phyloP scores from a whole-genome alignment of 2,888 invertebrate species.

The Apantesis nais region DNA sequence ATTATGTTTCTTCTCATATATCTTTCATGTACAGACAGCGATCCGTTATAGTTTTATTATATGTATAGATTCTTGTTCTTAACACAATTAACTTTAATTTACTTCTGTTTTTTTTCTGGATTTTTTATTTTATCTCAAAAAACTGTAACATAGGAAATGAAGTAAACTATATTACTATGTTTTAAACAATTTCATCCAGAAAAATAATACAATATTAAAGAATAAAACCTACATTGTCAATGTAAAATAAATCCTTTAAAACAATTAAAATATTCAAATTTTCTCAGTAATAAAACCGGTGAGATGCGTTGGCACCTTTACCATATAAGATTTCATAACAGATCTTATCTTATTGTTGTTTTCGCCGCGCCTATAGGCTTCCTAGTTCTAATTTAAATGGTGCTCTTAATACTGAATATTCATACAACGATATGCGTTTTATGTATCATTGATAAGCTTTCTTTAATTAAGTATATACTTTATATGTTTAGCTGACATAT shows the following conservation, averaged over 20 bases:
- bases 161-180: background rate
- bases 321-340: conserved; percentile 59
- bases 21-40: no score
- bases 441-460: conserved; percentile 19
- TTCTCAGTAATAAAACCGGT: background rate
- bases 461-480: conserved; percentile 20
- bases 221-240: background rate
- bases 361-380: conserved; percentile 49
- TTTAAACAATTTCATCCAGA: background rate
- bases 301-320: conserved; percentile 26
- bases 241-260: no score
- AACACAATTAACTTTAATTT: background rate
- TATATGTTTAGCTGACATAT: conserved; percentile 14
- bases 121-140: no score
- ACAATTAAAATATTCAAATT: no score
- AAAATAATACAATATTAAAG: no score
- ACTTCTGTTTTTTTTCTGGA: background rate
- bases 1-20: no score
- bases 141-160: background rate
- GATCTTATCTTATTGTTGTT: conserved; percentile 56
- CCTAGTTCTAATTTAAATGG: conserved; percentile 56
- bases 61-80: no score
- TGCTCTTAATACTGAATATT: conserved; percentile 30
- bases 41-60: no score
- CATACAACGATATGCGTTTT: conserved; percentile 21